Evolutionary conservation across 1,140 invertebrate species (phyloP).

Genomic region (Copidosoma floridanum): DNA sequence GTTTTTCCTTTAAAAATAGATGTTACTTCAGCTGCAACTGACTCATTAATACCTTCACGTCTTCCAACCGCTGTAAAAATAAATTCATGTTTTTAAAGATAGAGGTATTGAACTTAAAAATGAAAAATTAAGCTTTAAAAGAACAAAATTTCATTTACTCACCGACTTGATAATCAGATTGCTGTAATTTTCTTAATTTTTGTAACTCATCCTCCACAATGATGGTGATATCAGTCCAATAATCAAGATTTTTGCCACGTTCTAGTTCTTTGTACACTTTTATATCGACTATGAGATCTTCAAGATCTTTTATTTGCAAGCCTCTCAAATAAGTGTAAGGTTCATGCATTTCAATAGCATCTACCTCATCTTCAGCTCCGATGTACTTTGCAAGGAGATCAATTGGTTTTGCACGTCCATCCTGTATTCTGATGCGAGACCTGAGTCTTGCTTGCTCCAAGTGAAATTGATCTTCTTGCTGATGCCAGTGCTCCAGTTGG

Average conservation of each 20-base stretch:
- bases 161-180: slow-evolving; percentile 64
- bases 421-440: slow-evolving; percentile 92
- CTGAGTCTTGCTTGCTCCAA: slow-evolving; percentile 84
- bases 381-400: slow-evolving; percentile 97
- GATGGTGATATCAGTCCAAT: slow-evolving; percentile 96
- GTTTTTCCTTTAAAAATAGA: slow-evolving; percentile 93
- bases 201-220: slow-evolving; percentile 94
- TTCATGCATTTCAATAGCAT: slow-evolving; percentile 96
- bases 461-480: slow-evolving; percentile 93
- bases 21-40: slow-evolving; percentile 87
- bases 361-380: slow-evolving; percentile 85
- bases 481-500: slow-evolving; percentile 92
- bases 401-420: slow-evolving; percentile 96
- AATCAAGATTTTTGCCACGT: slow-evolving; percentile 82
- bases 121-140: background rate
- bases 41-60: slow-evolving; percentile 90
- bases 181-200: slow-evolving; percentile 77
- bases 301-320: slow-evolving; percentile 87
- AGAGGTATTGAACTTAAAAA: background rate
- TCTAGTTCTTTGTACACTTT: slow-evolving; percentile 88
- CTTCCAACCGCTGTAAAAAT: slow-evolving; percentile 61
- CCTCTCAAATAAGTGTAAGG: slow-evolving; percentile 96
- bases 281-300: slow-evolving; percentile 96
- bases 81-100: background rate
- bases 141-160: slow-evolving; percentile 14